phyloP scores from a whole-genome alignment of 2,888 invertebrate species.

The Dryomyza anilis region DNA sequence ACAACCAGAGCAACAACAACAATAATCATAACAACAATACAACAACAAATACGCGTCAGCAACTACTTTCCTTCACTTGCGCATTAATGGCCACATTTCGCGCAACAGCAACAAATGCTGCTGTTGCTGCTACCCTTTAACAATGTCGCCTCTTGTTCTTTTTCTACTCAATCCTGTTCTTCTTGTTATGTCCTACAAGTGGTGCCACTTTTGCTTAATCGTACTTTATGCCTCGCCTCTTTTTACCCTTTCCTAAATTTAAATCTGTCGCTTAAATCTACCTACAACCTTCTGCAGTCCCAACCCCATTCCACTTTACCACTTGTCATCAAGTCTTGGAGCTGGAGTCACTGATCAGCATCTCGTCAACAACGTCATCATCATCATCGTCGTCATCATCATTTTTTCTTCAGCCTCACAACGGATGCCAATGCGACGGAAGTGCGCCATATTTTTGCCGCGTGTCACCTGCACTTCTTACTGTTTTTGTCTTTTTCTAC shows the following conservation, averaged over 20 bases:
- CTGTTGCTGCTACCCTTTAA: too few species aligned
- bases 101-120: too few species aligned
- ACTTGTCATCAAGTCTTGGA: background rate
- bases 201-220: too few species aligned
- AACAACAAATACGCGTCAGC: background rate
- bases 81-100: too few species aligned
- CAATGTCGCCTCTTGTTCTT: too few species aligned
- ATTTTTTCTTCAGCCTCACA: background rate
- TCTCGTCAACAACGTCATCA: background rate
- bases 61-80: background rate
- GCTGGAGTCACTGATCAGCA: background rate
- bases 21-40: background rate
- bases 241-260: background rate
- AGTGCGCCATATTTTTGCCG: conserved; percentile 17
- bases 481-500: background rate
- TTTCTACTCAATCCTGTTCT: too few species aligned
- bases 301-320: background rate
- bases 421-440: background rate
- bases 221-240: background rate
- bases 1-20: background rate
- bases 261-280: background rate
- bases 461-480: too few species aligned
- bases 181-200: too few species aligned
- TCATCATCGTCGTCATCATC: background rate
- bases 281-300: background rate